Base-by-base conservation (phyloP, 2,113 vertebrate species). In the Epinephelus fuscoguttatus region DNA sequence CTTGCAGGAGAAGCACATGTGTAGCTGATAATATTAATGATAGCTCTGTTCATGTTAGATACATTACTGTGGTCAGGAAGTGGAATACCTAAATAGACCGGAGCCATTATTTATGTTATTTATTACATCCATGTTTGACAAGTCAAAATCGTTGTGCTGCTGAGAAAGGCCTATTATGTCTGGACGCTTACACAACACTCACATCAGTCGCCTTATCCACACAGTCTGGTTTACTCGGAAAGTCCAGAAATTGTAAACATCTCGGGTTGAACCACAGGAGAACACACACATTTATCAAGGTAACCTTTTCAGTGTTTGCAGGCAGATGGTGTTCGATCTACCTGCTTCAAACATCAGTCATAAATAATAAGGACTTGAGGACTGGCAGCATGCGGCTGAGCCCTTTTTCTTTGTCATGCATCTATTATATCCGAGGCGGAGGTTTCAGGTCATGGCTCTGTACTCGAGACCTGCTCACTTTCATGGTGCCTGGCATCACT, bases 121-220 rank as follows among this genome's bases (percentile, higher is more conserved):
- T 56, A 75, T 84, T 75, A 72, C 33, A 78, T 2, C 25, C 45
- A 13, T 90, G 78, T 88, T 87, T 88, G 84, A 88, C 68, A 82
- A 77, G 30, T 67, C 40, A 27, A 37, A 73, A 68, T 27, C 56
- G 64, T n/a, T 57, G 17, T 4, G 47, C 25, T 50, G 47, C 25
- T 21, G 66, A 64, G 37, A 63, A 57, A 61, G 23, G 33, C 57
- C 15, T 33, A 2, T 37, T 62, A 21, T 67, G 33, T 62, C 25
- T n/a, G 56, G 23, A 70, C 8, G n/a, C 30, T 50, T 17, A 40
- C 13, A 40, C 53, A 74, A 68, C 25, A 75, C 78, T 72, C 63
- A 64, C 62, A 74, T 53, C 49, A 18, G 19, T 71, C 23, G 27
- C 23, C 33, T 55, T 61, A 59, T 73, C 62, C 8, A 0, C 60